Evolutionary conservation across 2,888 invertebrate species (phyloP).

Genomic region (Himalopsyche kuldschensis): DNA sequence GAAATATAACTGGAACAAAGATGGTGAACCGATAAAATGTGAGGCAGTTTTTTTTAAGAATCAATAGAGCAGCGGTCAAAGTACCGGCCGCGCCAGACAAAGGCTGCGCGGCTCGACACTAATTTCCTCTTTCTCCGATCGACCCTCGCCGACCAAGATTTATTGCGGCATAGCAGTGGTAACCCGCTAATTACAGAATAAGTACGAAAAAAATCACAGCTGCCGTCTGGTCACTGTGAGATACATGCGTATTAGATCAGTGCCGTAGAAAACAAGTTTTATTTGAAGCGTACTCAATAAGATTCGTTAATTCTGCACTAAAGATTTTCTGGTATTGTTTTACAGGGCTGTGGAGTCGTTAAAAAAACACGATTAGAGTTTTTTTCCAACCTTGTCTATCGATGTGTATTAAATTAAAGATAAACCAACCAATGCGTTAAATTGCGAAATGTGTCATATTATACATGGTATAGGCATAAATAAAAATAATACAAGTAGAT

Average conservation of each 20-base stretch:
- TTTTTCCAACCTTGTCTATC: too few relatives aligned
- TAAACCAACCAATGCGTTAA: too few relatives aligned
- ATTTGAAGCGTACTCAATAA: too few relatives aligned
- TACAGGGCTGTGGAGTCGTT: too few relatives aligned
- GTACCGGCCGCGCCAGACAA: slow-evolving; percentile 14
- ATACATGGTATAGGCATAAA: too few relatives aligned
- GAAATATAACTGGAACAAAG: neutral
- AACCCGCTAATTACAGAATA: slow-evolving; percentile 36
- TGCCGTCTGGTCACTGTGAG: slow-evolving; percentile 7
- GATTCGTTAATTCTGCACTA: too few relatives aligned
- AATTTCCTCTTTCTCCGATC: slow-evolving; percentile 25
- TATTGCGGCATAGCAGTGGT: slow-evolving; percentile 15
- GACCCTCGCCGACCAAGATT: slow-evolving; percentile 16
- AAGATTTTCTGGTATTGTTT: too few relatives aligned
- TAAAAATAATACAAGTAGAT: too few relatives aligned
- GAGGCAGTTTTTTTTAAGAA: neutral
- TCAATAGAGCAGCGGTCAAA: slow-evolving; percentile 1
- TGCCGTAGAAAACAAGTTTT: neutral
- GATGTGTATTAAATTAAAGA: too few relatives aligned
- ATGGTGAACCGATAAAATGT: neutral
- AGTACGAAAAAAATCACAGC: slow-evolving; percentile 15
- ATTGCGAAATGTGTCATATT: too few relatives aligned
- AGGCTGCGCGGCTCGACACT: slow-evolving; percentile 5
- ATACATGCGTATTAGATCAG: slow-evolving; percentile 5
- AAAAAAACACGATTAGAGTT: too few relatives aligned